These are phyloP conservation scores for Conger conger DNA, from an alignment of 2,113 vertebrate genomes.

Conservation along the genomic window DNA sequence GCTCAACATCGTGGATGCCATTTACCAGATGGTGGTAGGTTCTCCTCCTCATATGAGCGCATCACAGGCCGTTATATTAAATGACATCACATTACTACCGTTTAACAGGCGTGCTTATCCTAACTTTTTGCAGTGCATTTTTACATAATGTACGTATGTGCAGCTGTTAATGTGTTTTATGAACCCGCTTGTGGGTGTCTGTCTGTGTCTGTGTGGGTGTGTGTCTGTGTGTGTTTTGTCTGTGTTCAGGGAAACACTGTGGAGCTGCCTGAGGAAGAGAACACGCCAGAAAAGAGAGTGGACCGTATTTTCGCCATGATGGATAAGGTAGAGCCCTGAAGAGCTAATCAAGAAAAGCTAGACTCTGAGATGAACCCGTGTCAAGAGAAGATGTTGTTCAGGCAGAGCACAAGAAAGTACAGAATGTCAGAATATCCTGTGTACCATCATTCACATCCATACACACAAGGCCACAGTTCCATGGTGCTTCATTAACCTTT, in stretches of 20 bases:
- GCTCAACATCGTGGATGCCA: slow-evolving; percentile 97
- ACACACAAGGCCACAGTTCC: too few species aligned
- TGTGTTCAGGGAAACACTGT: slow-evolving; percentile 88
- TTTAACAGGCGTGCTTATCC: too few species aligned
- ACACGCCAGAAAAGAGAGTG: slow-evolving; percentile 94
- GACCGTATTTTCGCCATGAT: slow-evolving; percentile 98
- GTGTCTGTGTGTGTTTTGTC: neutral
- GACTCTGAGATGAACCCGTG: too few species aligned
- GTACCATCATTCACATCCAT: too few species aligned
- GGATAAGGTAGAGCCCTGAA: slow-evolving; percentile 82
- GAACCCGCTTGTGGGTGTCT: neutral
- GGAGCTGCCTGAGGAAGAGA: slow-evolving; percentile 95
- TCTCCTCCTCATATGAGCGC: neutral
- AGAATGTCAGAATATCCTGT: too few species aligned
- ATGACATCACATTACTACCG: too few species aligned
- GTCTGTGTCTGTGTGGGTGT: neutral
- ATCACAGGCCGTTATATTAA: neutral
- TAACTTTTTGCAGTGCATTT: too few species aligned
- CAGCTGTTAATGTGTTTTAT: neutral
- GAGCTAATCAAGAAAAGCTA: neutral
- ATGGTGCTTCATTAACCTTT: too few species aligned
- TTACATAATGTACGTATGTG: too few species aligned
- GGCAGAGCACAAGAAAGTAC: too few species aligned
- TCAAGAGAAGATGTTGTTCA: too few species aligned
- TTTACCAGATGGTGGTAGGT: slow-evolving; percentile 99